phyloP scores from a whole-genome alignment of 2,113 vertebrate species.

The Oncorhynchus kisutch region DNA sequence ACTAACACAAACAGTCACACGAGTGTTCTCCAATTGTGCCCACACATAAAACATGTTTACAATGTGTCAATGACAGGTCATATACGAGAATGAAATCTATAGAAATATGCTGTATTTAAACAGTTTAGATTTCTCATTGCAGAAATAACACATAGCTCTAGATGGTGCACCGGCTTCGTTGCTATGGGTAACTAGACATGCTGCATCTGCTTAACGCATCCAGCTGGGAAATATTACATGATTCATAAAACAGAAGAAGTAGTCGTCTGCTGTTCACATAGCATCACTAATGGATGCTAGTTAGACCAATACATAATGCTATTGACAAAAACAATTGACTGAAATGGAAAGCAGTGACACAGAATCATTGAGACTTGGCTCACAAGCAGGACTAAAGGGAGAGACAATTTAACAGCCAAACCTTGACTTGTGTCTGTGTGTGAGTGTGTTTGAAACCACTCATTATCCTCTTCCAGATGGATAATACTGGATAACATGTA shows the following conservation, averaged over 20 bases:
- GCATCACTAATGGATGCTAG: slow-evolving; percentile 4
- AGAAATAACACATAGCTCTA: background rate
- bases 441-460: background rate
- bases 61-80: too few relatives aligned
- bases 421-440: too few relatives aligned
- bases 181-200: slow-evolving; percentile 11
- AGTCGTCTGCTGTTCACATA: slow-evolving; percentile 4
- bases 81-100: too few relatives aligned
- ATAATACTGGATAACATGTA: background rate
- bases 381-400: background rate
- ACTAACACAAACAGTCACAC: background rate
- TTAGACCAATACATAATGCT: background rate
- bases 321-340: slow-evolving; percentile 5
- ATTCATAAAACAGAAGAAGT: slow-evolving; percentile 13
- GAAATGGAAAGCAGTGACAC: background rate
- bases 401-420: background rate
- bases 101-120: too few relatives aligned
- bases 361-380: slow-evolving; percentile 3
- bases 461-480: background rate
- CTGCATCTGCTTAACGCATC: background rate
- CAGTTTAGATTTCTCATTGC: too few relatives aligned
- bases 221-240: slow-evolving; percentile 14
- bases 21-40: background rate
- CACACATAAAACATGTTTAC: too few relatives aligned
- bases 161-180: background rate